Conservation (phyloP, 2,797 vertebrate genomes). For the Otolemur crassicaudatus region DNA sequence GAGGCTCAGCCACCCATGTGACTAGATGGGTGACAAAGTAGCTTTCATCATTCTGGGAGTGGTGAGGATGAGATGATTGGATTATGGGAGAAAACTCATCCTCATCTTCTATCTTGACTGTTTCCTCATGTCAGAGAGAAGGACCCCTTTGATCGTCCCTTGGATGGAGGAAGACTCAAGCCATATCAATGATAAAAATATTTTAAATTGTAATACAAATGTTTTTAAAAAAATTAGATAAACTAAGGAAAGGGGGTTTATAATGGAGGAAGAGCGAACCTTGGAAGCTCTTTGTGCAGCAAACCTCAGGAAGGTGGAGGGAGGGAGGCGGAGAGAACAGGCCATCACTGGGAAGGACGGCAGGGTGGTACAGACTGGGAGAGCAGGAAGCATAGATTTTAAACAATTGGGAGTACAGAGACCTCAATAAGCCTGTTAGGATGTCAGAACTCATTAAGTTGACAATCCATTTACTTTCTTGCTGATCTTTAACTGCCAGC, state of each 20-base stretch:
- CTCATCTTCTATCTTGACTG: background rate
- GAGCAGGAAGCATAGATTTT: constrained; percentile 11
- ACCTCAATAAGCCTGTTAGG: background rate
- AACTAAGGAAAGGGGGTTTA: constrained; percentile 40
- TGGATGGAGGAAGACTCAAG: background rate
- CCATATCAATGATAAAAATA: constrained; percentile 9
- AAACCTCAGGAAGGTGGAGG: background rate
- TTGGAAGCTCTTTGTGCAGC: background rate
- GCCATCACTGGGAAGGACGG: background rate
- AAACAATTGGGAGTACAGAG: background rate
- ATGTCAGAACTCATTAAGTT: constrained; percentile 48
- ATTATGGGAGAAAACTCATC: background rate
- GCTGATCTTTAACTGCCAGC: constrained; percentile 14
- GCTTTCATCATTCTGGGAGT: background rate
- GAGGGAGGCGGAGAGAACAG: background rate
- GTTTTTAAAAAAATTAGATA: background rate
- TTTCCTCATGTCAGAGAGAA: background rate
- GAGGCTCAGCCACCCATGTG: background rate
- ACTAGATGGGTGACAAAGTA: background rate
- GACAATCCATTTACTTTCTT: constrained; percentile 16
- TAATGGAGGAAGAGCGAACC: background rate
- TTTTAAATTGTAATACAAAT: background rate
- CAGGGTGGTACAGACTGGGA: background rate
- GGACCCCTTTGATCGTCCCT: background rate
- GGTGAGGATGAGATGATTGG: background rate